Base-by-base conservation (phyloP, 2,113 vertebrate species). In the Hippocampus comes region DNA sequence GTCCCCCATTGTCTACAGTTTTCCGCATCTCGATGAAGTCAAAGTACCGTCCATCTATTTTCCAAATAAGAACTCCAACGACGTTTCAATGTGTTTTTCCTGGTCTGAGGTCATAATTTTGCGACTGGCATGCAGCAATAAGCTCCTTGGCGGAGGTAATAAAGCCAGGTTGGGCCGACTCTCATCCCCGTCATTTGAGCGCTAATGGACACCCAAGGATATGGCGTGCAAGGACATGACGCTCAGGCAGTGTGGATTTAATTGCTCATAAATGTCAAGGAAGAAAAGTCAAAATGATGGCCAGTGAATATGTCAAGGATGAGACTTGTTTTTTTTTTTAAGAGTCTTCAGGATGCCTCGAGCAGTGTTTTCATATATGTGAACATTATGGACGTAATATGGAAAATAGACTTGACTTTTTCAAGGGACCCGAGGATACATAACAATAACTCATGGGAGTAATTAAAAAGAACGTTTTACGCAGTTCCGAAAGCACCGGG, bases 121-220 rank as follows among this genome's bases (percentile, higher is more conserved):
- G 41, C 7, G 17, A 61, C 15, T 9, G 27, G 17, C 27, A 34
- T 20, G 59, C 27, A 18, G 15, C 59, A 18, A 61, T 30, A 17
- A 18, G 27, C 25, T 48, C 64, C 64, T 48, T 48, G 64, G 64
- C 2, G 64, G 42, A 48, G 64, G 64, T 49, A 75, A 78, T 43
- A 72, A 74, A 72, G 43, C n/a, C 63, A 55, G 67, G 57, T 69
- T 34, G 46, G 71, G 27, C 63, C 61, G 70, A 70, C 67, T 18
- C 48, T 67, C 23, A 69, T 80, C 63, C 34, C 21, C 14, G 61
- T 72, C 14, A 57, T 76, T 68, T 76, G 34, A 2, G 60, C 38
- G 65, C 74, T 80, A 73, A 67, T 77, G 76, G 75, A 71, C 49
- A 67, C 46, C 82, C 60, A 67, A 78, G 69, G 72, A 72, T 25